These are phyloP conservation scores for Odontocolon sp. DNA, from an alignment of 2,888 invertebrate species.

Conservation along the genomic window DNA sequence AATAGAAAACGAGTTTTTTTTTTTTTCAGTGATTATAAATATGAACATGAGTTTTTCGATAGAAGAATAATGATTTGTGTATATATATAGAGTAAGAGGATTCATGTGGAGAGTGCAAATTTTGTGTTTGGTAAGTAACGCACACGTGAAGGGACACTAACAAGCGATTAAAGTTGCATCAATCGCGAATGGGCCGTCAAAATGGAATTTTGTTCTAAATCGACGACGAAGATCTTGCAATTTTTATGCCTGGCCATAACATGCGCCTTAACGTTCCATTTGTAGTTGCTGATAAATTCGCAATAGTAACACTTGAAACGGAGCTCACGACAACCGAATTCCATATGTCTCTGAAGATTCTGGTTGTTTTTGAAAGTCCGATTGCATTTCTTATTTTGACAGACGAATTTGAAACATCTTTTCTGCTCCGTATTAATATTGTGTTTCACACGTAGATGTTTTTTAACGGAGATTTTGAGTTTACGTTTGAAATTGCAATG, in stretches of 20 bases:
- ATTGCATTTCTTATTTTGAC: no score
- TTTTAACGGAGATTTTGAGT: slow-evolving; percentile 56
- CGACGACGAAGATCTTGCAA: no score
- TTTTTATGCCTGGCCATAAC: no score
- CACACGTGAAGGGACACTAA: no score
- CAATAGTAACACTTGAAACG: slow-evolving; percentile 77
- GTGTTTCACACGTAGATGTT: slow-evolving; percentile 54
- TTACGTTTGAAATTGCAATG: slow-evolving; percentile 62
- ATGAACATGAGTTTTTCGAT: background rate
- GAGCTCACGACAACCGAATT: slow-evolving; percentile 76
- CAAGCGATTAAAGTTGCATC: no score
- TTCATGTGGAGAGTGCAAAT: background rate
- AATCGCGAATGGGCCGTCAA: no score
- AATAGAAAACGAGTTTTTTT: background rate
- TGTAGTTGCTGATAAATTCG: slow-evolving; percentile 66
- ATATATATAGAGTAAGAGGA: background rate
- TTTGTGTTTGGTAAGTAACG: background rate
- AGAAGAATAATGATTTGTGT: background rate
- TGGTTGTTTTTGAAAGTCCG: no score
- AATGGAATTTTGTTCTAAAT: no score
- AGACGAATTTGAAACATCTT: no score
- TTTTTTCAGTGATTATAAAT: background rate
- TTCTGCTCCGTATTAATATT: no score
- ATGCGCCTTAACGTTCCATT: no score
- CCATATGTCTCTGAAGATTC: no score